Conservation (phyloP, 2,888 invertebrate species). For the Mechanitis mazaeus region DNA sequence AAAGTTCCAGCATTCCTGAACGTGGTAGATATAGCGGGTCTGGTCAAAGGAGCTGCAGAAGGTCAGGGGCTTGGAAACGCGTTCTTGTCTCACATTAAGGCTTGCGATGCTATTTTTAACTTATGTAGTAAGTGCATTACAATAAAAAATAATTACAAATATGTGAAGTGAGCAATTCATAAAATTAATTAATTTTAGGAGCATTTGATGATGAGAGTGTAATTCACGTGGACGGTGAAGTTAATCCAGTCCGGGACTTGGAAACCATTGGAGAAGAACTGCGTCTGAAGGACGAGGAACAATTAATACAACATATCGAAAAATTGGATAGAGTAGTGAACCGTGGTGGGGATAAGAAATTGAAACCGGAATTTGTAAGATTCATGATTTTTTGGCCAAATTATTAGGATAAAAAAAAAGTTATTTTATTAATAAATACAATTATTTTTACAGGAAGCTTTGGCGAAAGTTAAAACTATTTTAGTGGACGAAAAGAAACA, state of each 20-base stretch:
- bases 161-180: neutral
- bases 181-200: slow-evolving; percentile 72
- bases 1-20: slow-evolving; percentile 99
- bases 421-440: neutral
- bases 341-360: slow-evolving; percentile 94
- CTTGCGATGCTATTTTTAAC: slow-evolving; percentile 98
- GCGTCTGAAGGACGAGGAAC: slow-evolving; percentile 95
- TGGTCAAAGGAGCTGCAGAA: slow-evolving; percentile 98
- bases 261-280: slow-evolving; percentile 98
- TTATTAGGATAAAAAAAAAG: too few relatives aligned
- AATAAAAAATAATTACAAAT: neutral
- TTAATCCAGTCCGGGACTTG: slow-evolving; percentile 96
- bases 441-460: slow-evolving; percentile 81
- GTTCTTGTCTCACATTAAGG: slow-evolving; percentile 98
- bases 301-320: slow-evolving; percentile 87
- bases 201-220: slow-evolving; percentile 99
- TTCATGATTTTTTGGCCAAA: neutral
- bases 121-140: slow-evolving; percentile 87
- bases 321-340: slow-evolving; percentile 89
- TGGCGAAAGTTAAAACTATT: slow-evolving; percentile 88
- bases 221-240: slow-evolving; percentile 98
- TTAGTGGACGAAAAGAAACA: slow-evolving; percentile 94
- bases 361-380: slow-evolving; percentile 96
- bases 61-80: slow-evolving; percentile 99
- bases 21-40: slow-evolving; percentile 98